phyloP scores from a whole-genome alignment of 2,797 vertebrate species.

The Tachyglossus aculeatus region DNA sequence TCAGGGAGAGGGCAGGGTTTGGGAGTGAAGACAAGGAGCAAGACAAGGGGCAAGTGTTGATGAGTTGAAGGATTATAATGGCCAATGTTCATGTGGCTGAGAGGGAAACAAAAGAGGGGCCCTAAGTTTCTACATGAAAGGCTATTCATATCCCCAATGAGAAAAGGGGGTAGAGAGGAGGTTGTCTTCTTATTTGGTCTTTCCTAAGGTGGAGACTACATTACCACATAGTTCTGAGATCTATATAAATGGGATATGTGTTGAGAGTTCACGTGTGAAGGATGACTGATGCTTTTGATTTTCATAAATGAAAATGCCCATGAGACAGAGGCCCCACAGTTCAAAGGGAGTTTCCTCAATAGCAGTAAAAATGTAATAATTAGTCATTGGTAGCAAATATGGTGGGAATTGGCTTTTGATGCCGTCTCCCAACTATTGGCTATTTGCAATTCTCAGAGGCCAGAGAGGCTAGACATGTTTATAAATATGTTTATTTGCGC shows the following conservation, averaged over 20 bases:
- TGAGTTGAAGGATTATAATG: neutral
- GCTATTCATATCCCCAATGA: neutral
- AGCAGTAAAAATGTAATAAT: constrained; percentile 45
- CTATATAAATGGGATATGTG: neutral
- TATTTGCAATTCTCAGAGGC: constrained; percentile 22
- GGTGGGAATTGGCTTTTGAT: constrained; percentile 23
- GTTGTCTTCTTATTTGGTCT: constrained; percentile 6
- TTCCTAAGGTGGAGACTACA: neutral
- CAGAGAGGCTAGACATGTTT: constrained; percentile 1
- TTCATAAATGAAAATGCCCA: constrained; percentile 47
- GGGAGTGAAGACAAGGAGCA: too few species aligned
- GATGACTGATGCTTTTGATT: constrained; percentile 34
- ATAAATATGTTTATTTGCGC: constrained; percentile 2
- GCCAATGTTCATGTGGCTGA: neutral
- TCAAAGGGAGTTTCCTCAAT: constrained; percentile 56
- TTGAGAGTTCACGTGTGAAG: constrained; percentile 28
- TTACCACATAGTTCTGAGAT: constrained; percentile 1
- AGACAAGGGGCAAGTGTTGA: neutral
- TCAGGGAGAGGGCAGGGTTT: too few species aligned
- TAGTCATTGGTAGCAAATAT: constrained; percentile 37
- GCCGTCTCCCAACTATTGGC: constrained; percentile 17
- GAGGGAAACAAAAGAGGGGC: constrained; percentile 15
- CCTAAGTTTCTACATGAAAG: neutral
- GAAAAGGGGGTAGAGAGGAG: neutral
- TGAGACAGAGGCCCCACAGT: constrained; percentile 44